Conservation (phyloP, 2,113 vertebrate genomes). For the Tragelaphus strepsiceros region DNA sequence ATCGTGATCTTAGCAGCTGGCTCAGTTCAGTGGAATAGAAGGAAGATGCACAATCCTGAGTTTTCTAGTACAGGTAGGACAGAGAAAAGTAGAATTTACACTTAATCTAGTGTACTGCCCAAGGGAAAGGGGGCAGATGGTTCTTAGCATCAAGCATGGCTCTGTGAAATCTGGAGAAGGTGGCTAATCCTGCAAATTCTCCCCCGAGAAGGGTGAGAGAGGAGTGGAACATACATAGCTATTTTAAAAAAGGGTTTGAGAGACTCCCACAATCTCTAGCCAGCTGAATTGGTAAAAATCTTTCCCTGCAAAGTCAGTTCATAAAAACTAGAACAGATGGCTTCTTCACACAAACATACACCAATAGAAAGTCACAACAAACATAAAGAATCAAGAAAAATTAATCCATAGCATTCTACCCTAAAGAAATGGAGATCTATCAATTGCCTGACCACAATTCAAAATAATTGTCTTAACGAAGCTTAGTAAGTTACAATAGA, state of each 20-base stretch:
- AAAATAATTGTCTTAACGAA: background rate
- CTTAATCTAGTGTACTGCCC: background rate
- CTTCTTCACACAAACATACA: background rate
- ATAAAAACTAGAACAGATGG: background rate
- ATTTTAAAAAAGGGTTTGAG: background rate
- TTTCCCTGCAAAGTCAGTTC: background rate
- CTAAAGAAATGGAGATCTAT: background rate
- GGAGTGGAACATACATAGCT: background rate
- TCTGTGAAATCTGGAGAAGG: background rate
- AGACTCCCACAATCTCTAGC: background rate
- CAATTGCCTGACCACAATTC: background rate
- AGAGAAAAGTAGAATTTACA: background rate
- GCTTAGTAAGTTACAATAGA: background rate
- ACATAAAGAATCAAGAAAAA: background rate
- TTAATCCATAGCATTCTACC: background rate
- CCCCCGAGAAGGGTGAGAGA: background rate
- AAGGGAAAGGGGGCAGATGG: background rate
- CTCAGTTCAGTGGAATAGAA: background rate
- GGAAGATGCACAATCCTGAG: background rate
- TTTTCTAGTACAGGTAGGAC: background rate
- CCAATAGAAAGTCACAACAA: background rate
- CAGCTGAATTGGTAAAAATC: background rate
- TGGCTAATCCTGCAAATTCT: background rate
- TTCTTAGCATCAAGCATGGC: background rate
- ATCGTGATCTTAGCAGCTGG: background rate